These are phyloP conservation scores for Acanthurus tractus DNA, from an alignment of 2,797 vertebrate species.

Conservation along the genomic window DNA sequence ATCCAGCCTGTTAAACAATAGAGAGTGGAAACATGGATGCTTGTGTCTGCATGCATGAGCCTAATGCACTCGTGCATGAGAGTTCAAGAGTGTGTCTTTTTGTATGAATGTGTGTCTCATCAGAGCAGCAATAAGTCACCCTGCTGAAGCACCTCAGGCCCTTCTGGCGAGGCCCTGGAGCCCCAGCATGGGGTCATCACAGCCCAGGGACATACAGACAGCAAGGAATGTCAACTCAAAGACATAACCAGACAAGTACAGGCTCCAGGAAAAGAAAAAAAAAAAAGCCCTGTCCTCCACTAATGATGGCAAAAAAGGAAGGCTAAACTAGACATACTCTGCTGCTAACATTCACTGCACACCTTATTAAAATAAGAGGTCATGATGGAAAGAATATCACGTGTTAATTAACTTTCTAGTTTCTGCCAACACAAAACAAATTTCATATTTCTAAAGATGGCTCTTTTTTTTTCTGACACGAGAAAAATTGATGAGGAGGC, in stretches of 20 bases:
- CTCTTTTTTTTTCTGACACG: constrained; percentile 15
- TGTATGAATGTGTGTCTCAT: constrained; percentile 59
- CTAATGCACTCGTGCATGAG: constrained; percentile 19
- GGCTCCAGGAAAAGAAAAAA: constrained; percentile 26
- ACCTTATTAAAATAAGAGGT: constrained; percentile 6
- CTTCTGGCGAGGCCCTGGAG: constrained; percentile 68
- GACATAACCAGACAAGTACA: constrained; percentile 71
- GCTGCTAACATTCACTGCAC: not conserved
- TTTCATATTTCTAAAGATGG: constrained; percentile 2
- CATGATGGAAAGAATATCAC: not conserved
- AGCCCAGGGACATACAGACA: constrained; percentile 70
- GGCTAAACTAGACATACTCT: constrained; percentile 3
- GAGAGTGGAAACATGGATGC: not conserved
- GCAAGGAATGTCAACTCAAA: constrained; percentile 82
- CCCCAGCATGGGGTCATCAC: constrained; percentile 79
- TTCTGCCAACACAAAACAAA: constrained; percentile 10
- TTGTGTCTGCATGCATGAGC: not conserved
- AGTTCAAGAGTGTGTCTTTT: constrained; percentile 23
- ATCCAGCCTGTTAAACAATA: not conserved
- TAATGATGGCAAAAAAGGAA: constrained; percentile 21
- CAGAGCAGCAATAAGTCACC: constrained; percentile 77
- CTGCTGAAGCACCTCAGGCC: constrained; percentile 77
- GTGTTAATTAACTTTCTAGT: not conserved
- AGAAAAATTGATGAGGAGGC: constrained; percentile 52
- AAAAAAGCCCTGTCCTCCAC: constrained; percentile 16